These are phyloP conservation scores for Nothobranchius furzeri DNA, from an alignment of 2,113 vertebrate genomes.

Conservation along the genomic window DNA sequence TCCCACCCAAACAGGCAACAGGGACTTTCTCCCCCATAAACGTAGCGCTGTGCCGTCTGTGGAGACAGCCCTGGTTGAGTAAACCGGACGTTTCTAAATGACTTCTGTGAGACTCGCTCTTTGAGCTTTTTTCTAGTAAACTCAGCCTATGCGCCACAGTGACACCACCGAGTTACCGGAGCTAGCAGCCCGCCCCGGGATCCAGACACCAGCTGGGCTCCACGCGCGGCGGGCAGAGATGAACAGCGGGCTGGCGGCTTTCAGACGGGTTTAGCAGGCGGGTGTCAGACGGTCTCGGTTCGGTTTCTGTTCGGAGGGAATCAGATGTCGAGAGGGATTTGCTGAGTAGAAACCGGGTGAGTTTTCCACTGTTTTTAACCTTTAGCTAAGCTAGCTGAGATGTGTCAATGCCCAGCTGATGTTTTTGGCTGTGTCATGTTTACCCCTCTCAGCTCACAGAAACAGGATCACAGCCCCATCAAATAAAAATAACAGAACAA, in stretches of 20 bases:
- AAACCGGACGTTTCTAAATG: not conserved
- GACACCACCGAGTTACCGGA: not conserved
- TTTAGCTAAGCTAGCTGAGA: conserved; percentile 26
- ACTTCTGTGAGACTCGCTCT: not conserved
- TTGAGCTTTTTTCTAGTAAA: not conserved
- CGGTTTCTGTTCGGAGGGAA: conserved; percentile 1
- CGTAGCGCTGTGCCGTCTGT: not conserved
- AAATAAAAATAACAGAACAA: too few species aligned
- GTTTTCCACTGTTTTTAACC: conserved; percentile 14
- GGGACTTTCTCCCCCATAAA: not conserved
- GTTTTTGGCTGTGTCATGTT: conserved; percentile 37
- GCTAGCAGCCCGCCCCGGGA: conserved; percentile 3
- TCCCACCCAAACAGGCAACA: conserved; percentile 59
- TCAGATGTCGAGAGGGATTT: conserved; percentile 13
- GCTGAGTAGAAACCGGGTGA: conserved; percentile 43
- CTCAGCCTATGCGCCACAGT: conserved; percentile 34
- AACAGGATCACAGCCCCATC: not conserved
- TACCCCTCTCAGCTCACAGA: not conserved
- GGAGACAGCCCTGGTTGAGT: too few species aligned
- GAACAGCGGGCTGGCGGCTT: conserved; percentile 18
- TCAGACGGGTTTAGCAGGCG: conserved; percentile 1
- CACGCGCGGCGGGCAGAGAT: conserved; percentile 34
- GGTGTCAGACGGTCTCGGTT: not conserved
- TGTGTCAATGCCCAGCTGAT: not conserved
- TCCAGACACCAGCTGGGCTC: not conserved